Percentiles rank a stretch among this genome's conserved stretches.
These are phyloP conservation scores for Misgurnus mizolepis DNA, from an alignment of 2,113 vertebrate genomes.

Conservation along the genomic window DNA sequence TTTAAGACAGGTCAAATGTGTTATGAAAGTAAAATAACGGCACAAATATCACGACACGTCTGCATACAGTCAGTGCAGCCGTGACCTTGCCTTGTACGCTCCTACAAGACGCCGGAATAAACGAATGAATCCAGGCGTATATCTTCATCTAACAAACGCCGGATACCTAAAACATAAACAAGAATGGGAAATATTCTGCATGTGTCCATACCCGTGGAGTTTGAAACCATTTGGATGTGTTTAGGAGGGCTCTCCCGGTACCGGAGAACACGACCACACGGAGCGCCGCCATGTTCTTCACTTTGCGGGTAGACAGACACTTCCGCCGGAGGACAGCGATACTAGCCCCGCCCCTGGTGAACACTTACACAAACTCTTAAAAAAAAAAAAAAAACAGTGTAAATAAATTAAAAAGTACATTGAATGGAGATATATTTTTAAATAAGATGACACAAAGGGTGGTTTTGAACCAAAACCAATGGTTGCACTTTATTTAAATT, in stretches of 20 bases:
- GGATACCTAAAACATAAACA: background rate
- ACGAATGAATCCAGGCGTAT: no score
- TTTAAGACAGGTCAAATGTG: background rate
- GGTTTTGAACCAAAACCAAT: background rate
- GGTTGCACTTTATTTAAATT: background rate
- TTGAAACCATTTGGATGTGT: constrained; percentile 59
- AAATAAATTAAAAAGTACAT: background rate
- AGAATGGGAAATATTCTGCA: rapidly evolving
- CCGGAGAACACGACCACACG: constrained; percentile 67
- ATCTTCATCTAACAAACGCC: background rate
- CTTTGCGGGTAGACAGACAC: constrained; percentile 15
- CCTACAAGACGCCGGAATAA: background rate
- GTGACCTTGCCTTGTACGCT: constrained; percentile 50
- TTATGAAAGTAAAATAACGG: background rate
- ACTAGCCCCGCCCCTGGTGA: background rate
- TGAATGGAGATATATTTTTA: background rate
- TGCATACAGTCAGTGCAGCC: background rate
- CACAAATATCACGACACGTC: background rate
- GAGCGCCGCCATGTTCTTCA: constrained; percentile 76
- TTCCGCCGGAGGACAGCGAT: background rate
- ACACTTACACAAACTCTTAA: constrained; percentile 36
- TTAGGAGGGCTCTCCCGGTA: constrained; percentile 70
- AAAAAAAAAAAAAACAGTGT: background rate
- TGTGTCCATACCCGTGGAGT: constrained; percentile 64
- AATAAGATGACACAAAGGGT: background rate